Base-by-base conservation (phyloP, 2,888 invertebrate species). In the Steinernema carpocapsae region DNA sequence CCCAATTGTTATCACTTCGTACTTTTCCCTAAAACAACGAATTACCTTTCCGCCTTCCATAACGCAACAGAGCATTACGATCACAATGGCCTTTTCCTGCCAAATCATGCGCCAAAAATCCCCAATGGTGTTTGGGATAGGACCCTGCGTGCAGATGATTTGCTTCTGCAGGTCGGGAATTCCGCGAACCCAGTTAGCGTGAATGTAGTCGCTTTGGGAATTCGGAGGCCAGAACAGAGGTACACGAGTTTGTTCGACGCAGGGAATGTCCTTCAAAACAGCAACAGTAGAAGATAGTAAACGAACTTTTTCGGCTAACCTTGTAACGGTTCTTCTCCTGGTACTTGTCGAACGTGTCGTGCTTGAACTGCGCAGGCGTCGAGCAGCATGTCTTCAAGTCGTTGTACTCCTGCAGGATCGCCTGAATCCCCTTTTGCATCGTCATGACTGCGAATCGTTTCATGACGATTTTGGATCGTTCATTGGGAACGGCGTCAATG, bases 91-190 rank as follows among this genome's bases (percentile, higher is more conserved):
- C 76, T 82, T 83, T 56, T 84, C 83, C 51, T 84, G 84, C 82
- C 82, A 83, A 3, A 83, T 74, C 74, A 83, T 76, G 22, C 83
- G 70, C 80, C 83, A 84, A 72, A 84, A 84, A 42, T 84, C 84
- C 6, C 77, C 80, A 45, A 82, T 73, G 2, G 83, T 84, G 52
- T 73, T 76, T 26, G 78, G 76, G 45, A 76, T 80, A 4, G 84
- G 84, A 12, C 80, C 71, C 24, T 82, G 82, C 0, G 82, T 82
- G 70, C 82, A 82, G 73, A 83, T 82, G 73, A 77, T 80, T 56
- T 78, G 78, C 70, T 77, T 78, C 52, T 51, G 52, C 3, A 29
- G 42, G 10, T 78, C 78, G 3, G 71, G 56, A 1, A 74, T 42
- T 24, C 77, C 72, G 42, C 71, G 78, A 14, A 83, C 80, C 80